These are phyloP conservation scores for Antheraea yamamai DNA, from an alignment of 2,888 invertebrate species.

Conservation along the genomic window DNA sequence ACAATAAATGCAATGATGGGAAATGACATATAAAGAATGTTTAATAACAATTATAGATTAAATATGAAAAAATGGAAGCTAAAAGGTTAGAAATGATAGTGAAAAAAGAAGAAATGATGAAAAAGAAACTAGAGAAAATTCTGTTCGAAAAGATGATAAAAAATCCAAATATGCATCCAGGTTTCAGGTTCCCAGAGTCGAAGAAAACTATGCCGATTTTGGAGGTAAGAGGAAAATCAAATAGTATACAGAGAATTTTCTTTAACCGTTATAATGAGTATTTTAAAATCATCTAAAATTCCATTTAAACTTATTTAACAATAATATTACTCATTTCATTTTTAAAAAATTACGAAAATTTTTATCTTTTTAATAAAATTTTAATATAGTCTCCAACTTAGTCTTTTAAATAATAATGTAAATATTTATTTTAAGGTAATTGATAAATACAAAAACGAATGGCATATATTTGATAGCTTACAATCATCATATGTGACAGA, in stretches of 20 bases:
- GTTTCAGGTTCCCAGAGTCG: constrained; percentile 59
- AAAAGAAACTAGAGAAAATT: constrained; percentile 46
- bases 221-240: constrained; percentile 35
- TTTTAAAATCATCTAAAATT: not conserved
- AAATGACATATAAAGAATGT: not conserved
- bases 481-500: constrained; percentile 50
- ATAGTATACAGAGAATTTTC: not conserved
- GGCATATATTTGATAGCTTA: constrained; percentile 51
- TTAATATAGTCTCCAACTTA: no score
- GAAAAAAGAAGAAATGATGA: constrained; percentile 48
- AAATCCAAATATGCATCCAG: constrained; percentile 63
- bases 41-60: constrained; percentile 38
- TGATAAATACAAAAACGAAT: constrained; percentile 45
- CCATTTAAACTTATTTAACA: not conserved
- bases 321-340: not conserved
- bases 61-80: constrained; percentile 47
- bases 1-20: not conserved
- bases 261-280: not conserved
- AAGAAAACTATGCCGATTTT: constrained; percentile 45
- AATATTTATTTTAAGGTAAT: constrained; percentile 42
- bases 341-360: not conserved
- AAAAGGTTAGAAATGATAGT: constrained; percentile 42
- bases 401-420: not conserved
- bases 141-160: constrained; percentile 62
- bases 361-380: not conserved